Percentiles rank a stretch among this genome's conserved stretches.
phyloP scores from a whole-genome alignment of 2,888 invertebrate species.

The Mystacides longicornis region DNA sequence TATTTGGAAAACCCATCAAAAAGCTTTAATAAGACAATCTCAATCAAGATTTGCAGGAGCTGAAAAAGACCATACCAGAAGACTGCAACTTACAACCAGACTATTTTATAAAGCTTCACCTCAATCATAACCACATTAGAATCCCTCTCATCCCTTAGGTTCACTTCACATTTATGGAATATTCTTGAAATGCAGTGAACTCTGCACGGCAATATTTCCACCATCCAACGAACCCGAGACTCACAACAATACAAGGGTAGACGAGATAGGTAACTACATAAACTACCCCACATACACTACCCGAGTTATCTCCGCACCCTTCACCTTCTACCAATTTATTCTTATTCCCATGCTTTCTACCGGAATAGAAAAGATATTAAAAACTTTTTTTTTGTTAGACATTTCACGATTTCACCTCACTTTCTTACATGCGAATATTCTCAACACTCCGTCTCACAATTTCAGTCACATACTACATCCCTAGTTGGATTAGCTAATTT shows the following conservation, averaged over 20 bases:
- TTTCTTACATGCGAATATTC: slow-evolving; percentile 7
- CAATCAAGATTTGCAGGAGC: too few species aligned
- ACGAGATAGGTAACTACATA: too few species aligned
- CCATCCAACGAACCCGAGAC: too few species aligned
- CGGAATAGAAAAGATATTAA: slow-evolving; percentile 54
- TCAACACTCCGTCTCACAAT: slow-evolving; percentile 5
- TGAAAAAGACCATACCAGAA: too few species aligned
- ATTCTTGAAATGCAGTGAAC: neutral
- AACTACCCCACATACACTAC: neutral
- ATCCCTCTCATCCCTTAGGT: too few species aligned
- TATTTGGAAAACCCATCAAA: too few species aligned
- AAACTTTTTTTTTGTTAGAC: slow-evolving; percentile 41
- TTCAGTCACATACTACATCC: slow-evolving; percentile 9
- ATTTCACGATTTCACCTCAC: slow-evolving; percentile 14
- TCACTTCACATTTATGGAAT: too few species aligned
- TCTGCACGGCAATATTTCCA: too few species aligned
- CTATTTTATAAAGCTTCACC: too few species aligned
- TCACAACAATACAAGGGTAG: too few species aligned
- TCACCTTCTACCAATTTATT: slow-evolving; percentile 13
- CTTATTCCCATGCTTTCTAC: slow-evolving; percentile 47
- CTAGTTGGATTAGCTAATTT: slow-evolving; percentile 25
- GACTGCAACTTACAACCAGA: too few species aligned
- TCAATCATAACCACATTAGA: neutral
- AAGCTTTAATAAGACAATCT: too few species aligned
- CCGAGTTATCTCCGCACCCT: neutral